Percentiles rank a stretch among this genome's conserved stretches.
phyloP scores from a whole-genome alignment of 1,140 invertebrate genomes.

The Dolichoris vasculosae region DNA sequence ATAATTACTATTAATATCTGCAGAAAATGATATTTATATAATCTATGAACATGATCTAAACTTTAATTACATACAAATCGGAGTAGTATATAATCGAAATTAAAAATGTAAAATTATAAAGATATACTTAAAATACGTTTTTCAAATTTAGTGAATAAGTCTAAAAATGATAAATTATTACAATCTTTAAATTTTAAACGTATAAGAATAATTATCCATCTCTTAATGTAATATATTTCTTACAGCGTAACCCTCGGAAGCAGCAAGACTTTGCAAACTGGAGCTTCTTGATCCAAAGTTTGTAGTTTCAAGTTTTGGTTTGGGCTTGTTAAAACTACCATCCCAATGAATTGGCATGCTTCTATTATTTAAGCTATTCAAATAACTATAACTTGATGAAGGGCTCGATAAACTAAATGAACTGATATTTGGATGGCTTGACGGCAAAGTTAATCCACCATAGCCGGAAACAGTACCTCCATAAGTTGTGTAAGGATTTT shows the following conservation, averaged over 20 bases:
- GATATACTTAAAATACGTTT: too few relatives aligned
- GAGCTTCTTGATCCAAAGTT: constrained; percentile 69
- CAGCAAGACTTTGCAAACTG: constrained; percentile 75
- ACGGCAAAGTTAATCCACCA: constrained; percentile 77
- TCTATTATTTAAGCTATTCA: constrained; percentile 59
- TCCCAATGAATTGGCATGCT: constrained; percentile 57
- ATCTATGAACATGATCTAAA: neutral
- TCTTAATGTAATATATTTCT: constrained; percentile 1
- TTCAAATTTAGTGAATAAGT: too few relatives aligned
- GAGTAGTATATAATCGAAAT: too few relatives aligned
- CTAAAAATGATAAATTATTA: neutral
- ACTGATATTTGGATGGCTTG: constrained; percentile 61
- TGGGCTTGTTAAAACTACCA: constrained; percentile 67
- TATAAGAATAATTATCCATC: neutral
- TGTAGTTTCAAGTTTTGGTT: constrained; percentile 59
- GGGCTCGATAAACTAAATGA: constrained; percentile 75
- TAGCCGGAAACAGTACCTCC: constrained; percentile 80
- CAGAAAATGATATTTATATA: too few relatives aligned
- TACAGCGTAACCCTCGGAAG: constrained; percentile 83
- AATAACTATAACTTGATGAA: constrained; percentile 73
- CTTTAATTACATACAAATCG: too few relatives aligned
- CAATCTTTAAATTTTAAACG: neutral
- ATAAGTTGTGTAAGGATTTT: constrained; percentile 74
- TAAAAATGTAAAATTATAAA: too few relatives aligned
- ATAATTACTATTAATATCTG: too few relatives aligned